phyloP scores from a whole-genome alignment of 1,140 invertebrate species.

The Macrocentrus cingulum region DNA sequence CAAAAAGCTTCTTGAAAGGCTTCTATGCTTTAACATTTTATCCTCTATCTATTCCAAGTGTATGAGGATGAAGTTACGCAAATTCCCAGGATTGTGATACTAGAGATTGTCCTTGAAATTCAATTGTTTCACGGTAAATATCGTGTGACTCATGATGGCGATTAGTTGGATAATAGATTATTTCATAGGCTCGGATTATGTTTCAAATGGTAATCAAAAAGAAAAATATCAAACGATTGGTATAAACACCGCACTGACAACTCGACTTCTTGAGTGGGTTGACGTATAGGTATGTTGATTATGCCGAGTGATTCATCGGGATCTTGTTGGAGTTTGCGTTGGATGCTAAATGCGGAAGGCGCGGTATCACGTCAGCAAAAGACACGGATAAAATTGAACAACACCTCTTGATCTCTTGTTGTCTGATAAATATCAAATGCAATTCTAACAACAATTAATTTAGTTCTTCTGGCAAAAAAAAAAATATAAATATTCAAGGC shows the following conservation, averaged over 20 bases:
- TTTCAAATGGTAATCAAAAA: conserved; percentile 18
- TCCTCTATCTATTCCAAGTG: conserved; percentile 23
- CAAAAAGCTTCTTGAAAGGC: conserved; percentile 21
- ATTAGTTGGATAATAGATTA: conserved; percentile 17
- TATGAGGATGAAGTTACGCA: conserved; percentile 12
- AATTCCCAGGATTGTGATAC: conserved; percentile 9
- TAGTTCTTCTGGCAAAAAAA: conserved; percentile 1
- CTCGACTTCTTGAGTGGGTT: not conserved
- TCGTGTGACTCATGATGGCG: conserved; percentile 10
- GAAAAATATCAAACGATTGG: conserved; percentile 3
- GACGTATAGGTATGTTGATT: conserved; percentile 5
- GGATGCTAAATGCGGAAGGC: conserved; percentile 24
- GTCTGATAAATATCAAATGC: too few species aligned
- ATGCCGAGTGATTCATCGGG: conserved; percentile 20
- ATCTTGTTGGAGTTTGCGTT: conserved; percentile 19
- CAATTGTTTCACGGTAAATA: conserved; percentile 12
- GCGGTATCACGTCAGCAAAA: conserved; percentile 21
- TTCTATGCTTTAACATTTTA: conserved; percentile 20
- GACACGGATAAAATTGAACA: not conserved
- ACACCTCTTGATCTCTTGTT: conserved; percentile 5
- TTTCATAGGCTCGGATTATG: conserved; percentile 13
- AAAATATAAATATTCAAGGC: conserved; percentile 9
- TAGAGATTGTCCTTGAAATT: conserved; percentile 1
- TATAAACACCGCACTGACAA: not conserved
- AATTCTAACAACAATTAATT: not conserved